Base-by-base conservation (phyloP, 2,888 invertebrate species). In the Ophioninae sp. region DNA sequence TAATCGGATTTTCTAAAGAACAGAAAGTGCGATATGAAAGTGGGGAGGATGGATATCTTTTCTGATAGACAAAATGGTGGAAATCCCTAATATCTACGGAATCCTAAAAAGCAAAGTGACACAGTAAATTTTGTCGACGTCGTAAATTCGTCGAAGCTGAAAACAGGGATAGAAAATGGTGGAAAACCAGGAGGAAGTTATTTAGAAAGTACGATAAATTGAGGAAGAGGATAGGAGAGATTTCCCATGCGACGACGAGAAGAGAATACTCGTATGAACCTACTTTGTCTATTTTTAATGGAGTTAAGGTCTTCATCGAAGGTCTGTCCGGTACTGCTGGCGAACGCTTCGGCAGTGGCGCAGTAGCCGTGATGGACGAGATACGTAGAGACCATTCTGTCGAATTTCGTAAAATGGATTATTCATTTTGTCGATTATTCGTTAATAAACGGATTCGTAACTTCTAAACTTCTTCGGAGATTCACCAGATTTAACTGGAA, bases 281-380 rank as follows among this genome's bases (percentile, higher is more conserved):
- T 93, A 98, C 98, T 97, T 95, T 99, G 99, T 94, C 99, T 96
- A 94, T 98, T 99, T 94, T 97, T 98, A 92, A 99, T 98, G 86
- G 98, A 98, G 86, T 96, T 95, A 86, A 98, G 94, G 92, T 99
- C 99, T 94, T 99, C 99, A 90, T 96, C 96, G 93, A 99, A 97
- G 89, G 96, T 95, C 94, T 98, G 97, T 67, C 96, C 96, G 80
- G 99, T 98, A 91, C 97, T 96, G 93, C 96, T 96, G 89, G 97
- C 96, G 94, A 99, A 99, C 50, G 98, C 97, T 94, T 99, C 98
- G 87, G 99, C 99, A 86, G 99, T 97, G 92, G 97, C 96, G 95
- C 98, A 98, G 94, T 98, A 99, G 81, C 99, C 99, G 94, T 99
- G 98, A 94, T 99, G 99, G 88, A 99, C 97, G 93, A 99, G 95